Conservation (phyloP, 2,113 vertebrate species). For the Apus apus region DNA sequence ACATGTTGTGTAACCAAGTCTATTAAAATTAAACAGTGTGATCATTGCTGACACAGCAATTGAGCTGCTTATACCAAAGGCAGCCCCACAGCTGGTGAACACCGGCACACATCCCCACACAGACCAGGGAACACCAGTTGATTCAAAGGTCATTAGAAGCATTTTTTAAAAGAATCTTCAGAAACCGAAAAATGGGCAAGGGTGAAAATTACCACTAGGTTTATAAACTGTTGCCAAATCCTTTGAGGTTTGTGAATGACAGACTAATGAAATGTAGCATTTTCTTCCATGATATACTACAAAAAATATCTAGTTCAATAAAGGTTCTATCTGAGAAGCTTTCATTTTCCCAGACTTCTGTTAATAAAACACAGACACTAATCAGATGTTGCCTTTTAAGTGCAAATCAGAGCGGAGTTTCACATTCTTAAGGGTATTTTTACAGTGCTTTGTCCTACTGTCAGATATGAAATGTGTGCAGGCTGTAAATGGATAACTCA, state of each 20-base stretch:
- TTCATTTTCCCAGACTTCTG: background rate
- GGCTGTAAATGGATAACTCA: background rate
- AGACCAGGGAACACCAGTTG: background rate
- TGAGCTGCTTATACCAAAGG: background rate
- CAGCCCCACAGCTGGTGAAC: background rate
- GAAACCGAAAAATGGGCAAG: background rate
- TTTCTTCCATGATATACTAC: background rate
- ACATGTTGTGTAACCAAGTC: conserved; percentile 21
- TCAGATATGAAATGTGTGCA: conserved; percentile 4
- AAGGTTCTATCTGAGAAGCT: background rate
- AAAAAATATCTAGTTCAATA: background rate
- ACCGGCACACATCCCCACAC: background rate
- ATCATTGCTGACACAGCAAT: conserved; percentile 36
- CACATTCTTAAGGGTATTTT: conserved; percentile 10
- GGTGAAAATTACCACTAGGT: background rate
- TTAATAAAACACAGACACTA: conserved; percentile 26
- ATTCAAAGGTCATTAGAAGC: background rate
- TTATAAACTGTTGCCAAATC: background rate
- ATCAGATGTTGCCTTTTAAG: conserved; percentile 23
- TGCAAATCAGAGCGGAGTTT: conserved; percentile 19
- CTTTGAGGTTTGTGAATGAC: background rate
- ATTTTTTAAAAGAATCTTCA: background rate
- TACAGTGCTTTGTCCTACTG: conserved; percentile 8
- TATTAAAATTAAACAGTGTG: conserved; percentile 43
- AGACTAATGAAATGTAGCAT: background rate